Conservation (phyloP, 2,888 invertebrate genomes). For the Uloborus plumipes region DNA sequence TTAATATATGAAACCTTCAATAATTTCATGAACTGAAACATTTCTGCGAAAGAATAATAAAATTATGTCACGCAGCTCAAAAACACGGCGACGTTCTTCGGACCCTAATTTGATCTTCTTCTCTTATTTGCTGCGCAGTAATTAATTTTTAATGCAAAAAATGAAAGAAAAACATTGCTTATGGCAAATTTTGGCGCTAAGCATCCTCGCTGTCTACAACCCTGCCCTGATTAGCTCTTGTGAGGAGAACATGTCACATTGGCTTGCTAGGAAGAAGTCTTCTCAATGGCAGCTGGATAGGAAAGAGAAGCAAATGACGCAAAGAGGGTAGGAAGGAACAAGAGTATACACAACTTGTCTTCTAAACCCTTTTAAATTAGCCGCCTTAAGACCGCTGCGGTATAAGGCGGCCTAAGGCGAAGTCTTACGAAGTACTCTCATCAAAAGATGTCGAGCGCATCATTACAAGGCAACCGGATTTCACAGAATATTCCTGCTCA, state of each 20-base stretch:
- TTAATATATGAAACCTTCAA: no score
- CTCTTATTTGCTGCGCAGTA: no score
- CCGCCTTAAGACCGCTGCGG: not conserved
- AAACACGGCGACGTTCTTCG: no score
- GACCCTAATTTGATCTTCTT: no score
- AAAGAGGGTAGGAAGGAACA: not conserved
- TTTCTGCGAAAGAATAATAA: no score
- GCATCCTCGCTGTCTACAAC: not conserved
- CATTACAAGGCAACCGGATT: no score
- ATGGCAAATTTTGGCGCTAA: slow-evolving; percentile 23
- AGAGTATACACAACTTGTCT: not conserved
- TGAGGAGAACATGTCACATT: not conserved
- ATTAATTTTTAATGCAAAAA: no score
- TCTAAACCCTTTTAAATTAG: slow-evolving; percentile 20
- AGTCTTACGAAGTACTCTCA: not conserved
- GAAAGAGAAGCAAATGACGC: slow-evolving; percentile 14
- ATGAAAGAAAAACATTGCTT: not conserved
- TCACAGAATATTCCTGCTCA: no score
- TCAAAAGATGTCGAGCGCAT: no score
- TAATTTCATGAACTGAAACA: no score
- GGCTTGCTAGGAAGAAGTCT: not conserved
- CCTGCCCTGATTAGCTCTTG: slow-evolving; percentile 1
- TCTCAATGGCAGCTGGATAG: slow-evolving; percentile 7
- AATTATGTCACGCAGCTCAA: no score
- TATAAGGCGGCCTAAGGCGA: slow-evolving; percentile 5